phyloP scores from a whole-genome alignment of 64 coral and sea anemone species.

The Acropora tenuis region DNA sequence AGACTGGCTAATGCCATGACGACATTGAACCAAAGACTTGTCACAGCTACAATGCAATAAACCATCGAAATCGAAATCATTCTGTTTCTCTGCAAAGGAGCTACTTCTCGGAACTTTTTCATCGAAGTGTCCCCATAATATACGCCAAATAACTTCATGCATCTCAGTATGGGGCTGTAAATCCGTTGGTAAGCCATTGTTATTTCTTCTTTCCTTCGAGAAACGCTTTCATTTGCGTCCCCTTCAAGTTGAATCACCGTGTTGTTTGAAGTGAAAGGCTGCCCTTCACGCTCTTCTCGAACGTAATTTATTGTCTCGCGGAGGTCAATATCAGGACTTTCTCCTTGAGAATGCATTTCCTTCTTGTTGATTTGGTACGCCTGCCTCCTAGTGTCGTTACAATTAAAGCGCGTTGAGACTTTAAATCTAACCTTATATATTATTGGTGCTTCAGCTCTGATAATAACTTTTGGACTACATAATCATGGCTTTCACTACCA shows the following conservation, averaged over 20 bases:
- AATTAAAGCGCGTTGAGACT: too few relatives aligned
- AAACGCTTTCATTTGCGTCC: not conserved
- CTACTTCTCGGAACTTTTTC: not conserved
- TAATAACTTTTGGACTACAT: too few relatives aligned
- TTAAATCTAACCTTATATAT: too few relatives aligned
- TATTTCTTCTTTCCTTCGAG: not conserved
- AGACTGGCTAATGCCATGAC: not conserved
- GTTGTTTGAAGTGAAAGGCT: not conserved
- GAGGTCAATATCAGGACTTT: not conserved
- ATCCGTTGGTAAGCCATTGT: not conserved
- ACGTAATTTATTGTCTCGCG: not conserved
- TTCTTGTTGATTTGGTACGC: too few relatives aligned
- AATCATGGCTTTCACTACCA: too few relatives aligned
- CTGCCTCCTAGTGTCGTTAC: too few relatives aligned
- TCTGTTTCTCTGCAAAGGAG: too few relatives aligned
- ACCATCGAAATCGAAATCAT: not conserved
- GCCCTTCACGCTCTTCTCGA: not conserved
- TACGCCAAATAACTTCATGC: not conserved
- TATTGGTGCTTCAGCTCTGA: too few relatives aligned
- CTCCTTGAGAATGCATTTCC: too few relatives aligned
- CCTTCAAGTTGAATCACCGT: not conserved
- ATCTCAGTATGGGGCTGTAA: not conserved
- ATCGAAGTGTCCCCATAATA: not conserved
- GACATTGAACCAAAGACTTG: not conserved
- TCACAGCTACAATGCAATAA: not conserved